Percentiles rank a stretch among this genome's conserved stretches.
These are phyloP conservation scores for Atta texana DNA, from an alignment of 1,140 invertebrate species.

Conservation along the genomic window DNA sequence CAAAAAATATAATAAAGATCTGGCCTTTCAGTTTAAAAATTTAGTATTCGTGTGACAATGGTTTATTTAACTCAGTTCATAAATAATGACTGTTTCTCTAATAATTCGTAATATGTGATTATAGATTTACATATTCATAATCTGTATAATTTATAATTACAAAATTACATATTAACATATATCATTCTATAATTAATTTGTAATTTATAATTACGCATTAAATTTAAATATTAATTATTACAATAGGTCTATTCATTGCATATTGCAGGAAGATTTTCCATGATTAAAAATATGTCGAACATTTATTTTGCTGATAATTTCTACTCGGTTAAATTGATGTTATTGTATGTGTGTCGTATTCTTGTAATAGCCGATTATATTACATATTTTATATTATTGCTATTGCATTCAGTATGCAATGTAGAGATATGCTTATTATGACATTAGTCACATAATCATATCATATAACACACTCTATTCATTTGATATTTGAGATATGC, in stretches of 20 bases:
- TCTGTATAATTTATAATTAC: slow-evolving; percentile 39
- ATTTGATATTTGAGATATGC: slow-evolving; percentile 20
- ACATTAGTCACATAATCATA: slow-evolving; percentile 31
- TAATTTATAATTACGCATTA: slow-evolving; percentile 15
- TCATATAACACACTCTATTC: background rate
- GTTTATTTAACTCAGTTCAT: background rate
- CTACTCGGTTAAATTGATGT: background rate
- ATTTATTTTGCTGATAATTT: slow-evolving; percentile 3
- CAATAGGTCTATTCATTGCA: background rate
- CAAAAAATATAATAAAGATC: background rate
- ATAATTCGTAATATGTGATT: slow-evolving; percentile 34
- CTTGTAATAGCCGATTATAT: slow-evolving; percentile 14
- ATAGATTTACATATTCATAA: slow-evolving; percentile 44
- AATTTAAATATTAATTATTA: slow-evolving; percentile 29
- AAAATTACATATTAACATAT: slow-evolving; percentile 34
- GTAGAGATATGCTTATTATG: slow-evolving; percentile 5
- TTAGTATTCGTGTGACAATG: background rate
- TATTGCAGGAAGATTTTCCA: background rate
- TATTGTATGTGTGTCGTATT: background rate
- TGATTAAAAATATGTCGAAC: background rate
- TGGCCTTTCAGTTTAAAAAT: background rate
- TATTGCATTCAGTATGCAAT: background rate
- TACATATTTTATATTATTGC: slow-evolving; percentile 20
- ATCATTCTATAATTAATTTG: slow-evolving; percentile 13
- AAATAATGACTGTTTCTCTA: slow-evolving; percentile 5